phyloP scores from a whole-genome alignment of 2,888 invertebrate species.

The Galerucella calmariensis region DNA sequence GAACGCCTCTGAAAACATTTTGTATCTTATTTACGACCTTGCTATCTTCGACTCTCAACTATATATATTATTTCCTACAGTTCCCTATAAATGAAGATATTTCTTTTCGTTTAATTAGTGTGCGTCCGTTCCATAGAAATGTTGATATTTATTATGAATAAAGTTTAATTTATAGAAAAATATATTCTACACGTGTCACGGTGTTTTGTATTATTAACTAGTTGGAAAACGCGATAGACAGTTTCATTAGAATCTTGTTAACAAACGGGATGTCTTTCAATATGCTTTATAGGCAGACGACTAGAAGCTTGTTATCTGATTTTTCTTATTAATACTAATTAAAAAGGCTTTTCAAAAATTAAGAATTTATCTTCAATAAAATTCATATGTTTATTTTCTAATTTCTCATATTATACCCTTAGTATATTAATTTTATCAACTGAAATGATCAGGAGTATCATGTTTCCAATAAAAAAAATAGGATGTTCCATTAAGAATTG shows the following conservation, averaged over 20 bases:
- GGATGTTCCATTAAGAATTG: too few relatives aligned
- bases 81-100: conserved; percentile 23
- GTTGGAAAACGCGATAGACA: not conserved
- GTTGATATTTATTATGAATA: conserved; percentile 10
- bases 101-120: conserved; percentile 25
- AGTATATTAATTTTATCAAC: too few relatives aligned
- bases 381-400: too few relatives aligned
- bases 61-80: conserved; percentile 19
- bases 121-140: not conserved
- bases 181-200: not conserved
- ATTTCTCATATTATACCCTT: too few relatives aligned
- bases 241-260: not conserved
- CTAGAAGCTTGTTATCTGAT: not conserved
- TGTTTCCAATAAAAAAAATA: too few relatives aligned
- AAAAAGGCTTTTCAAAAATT: not conserved
- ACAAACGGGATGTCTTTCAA: not conserved
- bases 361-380: not conserved
- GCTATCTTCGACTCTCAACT: conserved; percentile 7
- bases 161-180: conserved; percentile 8
- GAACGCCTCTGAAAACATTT: conserved; percentile 11
- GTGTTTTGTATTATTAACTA: conserved; percentile 5
- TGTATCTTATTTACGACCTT: conserved; percentile 19
- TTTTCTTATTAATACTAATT: not conserved
- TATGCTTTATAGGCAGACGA: not conserved
- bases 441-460: too few relatives aligned